Conservation (phyloP, 2,797 vertebrate species). For the Chaetodon trifasciatus region DNA sequence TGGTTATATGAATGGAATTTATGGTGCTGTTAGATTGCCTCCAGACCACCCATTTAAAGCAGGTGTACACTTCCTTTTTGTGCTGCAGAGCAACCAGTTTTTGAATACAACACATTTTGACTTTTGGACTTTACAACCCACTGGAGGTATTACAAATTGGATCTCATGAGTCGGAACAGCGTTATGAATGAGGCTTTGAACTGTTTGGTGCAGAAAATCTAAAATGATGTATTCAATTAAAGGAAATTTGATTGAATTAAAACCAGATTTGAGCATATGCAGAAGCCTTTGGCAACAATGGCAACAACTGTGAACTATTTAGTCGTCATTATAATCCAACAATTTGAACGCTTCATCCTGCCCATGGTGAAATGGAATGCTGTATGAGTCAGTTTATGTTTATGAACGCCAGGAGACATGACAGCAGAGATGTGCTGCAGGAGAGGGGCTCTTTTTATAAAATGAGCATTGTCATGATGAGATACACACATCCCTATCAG, state of each 20-base stretch:
- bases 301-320: slow-evolving; percentile 46
- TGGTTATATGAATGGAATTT: too few species aligned
- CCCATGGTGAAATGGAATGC: slow-evolving; percentile 37
- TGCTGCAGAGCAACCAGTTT: too few species aligned
- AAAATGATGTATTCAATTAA: slow-evolving; percentile 5
- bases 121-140: too few species aligned
- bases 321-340: slow-evolving; percentile 46
- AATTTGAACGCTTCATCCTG: slow-evolving; percentile 32
- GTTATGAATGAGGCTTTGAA: too few species aligned
- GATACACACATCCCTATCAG: slow-evolving; percentile 26
- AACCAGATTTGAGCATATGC: slow-evolving; percentile 31
- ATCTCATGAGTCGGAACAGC: too few species aligned
- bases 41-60: too few species aligned
- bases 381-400: slow-evolving; percentile 54
- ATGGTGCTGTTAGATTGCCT: too few species aligned
- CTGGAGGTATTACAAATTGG: too few species aligned
- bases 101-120: too few species aligned
- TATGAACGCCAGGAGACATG: slow-evolving; percentile 39
- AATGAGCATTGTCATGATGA: slow-evolving; percentile 47
- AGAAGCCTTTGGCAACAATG: slow-evolving; percentile 34
- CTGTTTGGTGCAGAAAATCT: background rate
- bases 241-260: background rate
- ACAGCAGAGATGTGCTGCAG: slow-evolving; percentile 31
- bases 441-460: slow-evolving; percentile 14
- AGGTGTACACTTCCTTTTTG: too few species aligned